These are phyloP conservation scores for Saccostrea glomerata DNA, from an alignment of 1,140 invertebrate species.

Conservation along the genomic window DNA sequence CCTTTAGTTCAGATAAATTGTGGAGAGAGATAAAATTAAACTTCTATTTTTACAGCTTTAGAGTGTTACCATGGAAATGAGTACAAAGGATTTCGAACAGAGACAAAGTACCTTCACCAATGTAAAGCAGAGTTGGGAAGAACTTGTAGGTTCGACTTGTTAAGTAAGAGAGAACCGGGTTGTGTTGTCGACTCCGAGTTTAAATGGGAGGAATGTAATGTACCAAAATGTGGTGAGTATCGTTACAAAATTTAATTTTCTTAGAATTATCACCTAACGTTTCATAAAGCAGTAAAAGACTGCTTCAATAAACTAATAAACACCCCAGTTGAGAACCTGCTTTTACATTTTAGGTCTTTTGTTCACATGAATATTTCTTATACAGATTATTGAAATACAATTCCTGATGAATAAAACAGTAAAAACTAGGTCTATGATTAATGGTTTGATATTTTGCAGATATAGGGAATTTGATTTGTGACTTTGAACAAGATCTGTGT, in stretches of 20 bases:
- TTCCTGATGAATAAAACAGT: not conserved
- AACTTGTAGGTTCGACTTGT: not conserved
- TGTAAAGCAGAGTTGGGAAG: not conserved
- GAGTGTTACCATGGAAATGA: not conserved
- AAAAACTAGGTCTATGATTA: not conserved
- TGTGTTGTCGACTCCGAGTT: not conserved
- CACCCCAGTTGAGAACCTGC: no score
- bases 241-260: not conserved
- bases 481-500: not conserved
- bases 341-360: no score
- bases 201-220: not conserved
- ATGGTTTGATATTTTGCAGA: not conserved
- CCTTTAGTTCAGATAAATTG: not conserved
- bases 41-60: not conserved
- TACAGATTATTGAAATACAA: no score
- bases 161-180: not conserved
- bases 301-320: no score
- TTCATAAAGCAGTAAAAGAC: no score
- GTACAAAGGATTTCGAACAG: not conserved
- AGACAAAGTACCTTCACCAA: not conserved
- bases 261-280: not conserved
- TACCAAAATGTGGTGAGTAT: conserved; percentile 1
- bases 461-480: not conserved
- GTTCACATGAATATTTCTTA: no score
- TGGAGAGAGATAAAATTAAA: not conserved